These are phyloP conservation scores for Megathymus violae DNA, from an alignment of 1,140 invertebrate genomes.

Conservation along the genomic window DNA sequence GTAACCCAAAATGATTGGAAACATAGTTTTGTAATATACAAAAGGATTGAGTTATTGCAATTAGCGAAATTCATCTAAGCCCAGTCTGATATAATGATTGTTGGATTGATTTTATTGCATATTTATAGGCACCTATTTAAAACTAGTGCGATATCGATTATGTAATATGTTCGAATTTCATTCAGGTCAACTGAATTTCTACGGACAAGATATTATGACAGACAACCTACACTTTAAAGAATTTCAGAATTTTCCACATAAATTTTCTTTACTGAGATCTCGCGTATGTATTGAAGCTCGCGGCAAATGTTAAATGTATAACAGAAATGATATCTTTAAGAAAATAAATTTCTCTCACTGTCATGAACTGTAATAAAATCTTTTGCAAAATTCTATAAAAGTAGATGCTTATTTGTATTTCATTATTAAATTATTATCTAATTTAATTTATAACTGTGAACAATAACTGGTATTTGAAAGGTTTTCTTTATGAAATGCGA, in stretches of 20 bases:
- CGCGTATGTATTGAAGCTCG: neutral
- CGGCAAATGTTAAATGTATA: neutral
- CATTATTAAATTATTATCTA: neutral
- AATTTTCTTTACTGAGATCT: neutral
- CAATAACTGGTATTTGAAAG: too few species aligned
- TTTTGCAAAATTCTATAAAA: neutral
- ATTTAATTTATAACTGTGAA: too few species aligned
- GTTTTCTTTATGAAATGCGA: too few species aligned
- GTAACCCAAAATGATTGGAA: too few species aligned
- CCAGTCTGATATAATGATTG: too few species aligned
- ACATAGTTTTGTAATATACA: too few species aligned
- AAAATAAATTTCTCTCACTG: neutral
- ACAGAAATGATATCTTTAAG: neutral
- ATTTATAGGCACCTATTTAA: neutral
- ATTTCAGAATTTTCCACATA: neutral
- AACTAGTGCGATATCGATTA: neutral
- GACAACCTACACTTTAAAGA: neutral
- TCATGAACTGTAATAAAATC: neutral
- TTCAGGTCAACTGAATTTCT: too few species aligned
- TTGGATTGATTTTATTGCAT: neutral
- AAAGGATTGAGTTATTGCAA: neutral
- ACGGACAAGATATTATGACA: neutral
- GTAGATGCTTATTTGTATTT: neutral
- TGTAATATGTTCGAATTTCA: too few species aligned
- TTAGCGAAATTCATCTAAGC: too few species aligned